These are phyloP conservation scores for Motacilla tschutschensis DNA, from an alignment of 2,113 vertebrate species.

Conservation along the genomic window DNA sequence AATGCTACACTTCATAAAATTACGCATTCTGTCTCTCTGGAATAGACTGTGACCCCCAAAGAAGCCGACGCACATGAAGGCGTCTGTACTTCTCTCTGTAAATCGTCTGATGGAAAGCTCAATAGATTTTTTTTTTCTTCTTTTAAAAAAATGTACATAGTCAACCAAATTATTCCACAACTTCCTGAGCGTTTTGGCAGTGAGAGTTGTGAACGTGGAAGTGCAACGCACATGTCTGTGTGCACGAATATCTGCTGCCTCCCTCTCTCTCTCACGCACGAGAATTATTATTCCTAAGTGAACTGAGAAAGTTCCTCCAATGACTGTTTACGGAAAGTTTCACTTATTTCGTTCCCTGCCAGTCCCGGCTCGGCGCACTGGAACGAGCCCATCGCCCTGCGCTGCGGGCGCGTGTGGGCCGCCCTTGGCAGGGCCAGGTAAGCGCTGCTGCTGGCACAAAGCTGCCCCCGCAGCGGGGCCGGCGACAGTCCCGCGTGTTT, in stretches of 20 bases:
- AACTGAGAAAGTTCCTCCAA: not conserved
- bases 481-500: not conserved
- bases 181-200: not conserved
- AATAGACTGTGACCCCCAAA: conserved; percentile 6
- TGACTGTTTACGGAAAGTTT: not conserved
- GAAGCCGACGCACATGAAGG: not conserved
- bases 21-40: not conserved
- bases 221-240: not conserved
- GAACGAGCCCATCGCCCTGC: not conserved
- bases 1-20: conserved; percentile 33
- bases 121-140: not conserved
- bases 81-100: not conserved
- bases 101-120: not conserved
- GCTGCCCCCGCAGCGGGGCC: not conserved
- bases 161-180: not conserved
- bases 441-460: fast-evolving
- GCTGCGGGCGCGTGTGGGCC: not conserved
- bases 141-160: not conserved
- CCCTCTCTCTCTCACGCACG: not conserved
- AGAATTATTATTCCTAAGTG: not conserved
- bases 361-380: not conserved
- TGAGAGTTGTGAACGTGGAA: not conserved
- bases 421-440: not conserved
- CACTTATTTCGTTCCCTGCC: not conserved
- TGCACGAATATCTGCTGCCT: not conserved